Base-by-base conservation (phyloP, 2,888 invertebrate genomes). In the Isotomurus palustris region DNA sequence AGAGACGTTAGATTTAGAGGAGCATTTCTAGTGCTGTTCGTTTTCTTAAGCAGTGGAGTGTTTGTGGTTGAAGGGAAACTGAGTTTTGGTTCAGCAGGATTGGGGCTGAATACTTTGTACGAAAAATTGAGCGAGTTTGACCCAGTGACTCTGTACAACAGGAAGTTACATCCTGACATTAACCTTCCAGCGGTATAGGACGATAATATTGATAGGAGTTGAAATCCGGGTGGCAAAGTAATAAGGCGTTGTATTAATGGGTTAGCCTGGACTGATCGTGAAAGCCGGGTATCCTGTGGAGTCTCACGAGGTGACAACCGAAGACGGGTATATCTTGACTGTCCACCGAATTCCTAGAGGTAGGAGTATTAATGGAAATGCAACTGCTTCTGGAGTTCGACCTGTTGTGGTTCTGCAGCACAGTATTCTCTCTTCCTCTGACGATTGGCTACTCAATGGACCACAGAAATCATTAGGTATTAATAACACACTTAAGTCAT, bases 301-400 rank as follows among this genome's bases (percentile, higher is more conserved):
- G 75, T 80, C 83, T 1, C 88, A 89, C 71, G 78, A 80, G 0
- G 80, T 88, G 0, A 75, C 81, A 49, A 92, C 93, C 0, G 79
- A 83, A 25, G 93, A 93, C 74, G 91, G 91, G 1, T 93, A 88
- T 74, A 79, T 91, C 47, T 77, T 93, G 45, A 84, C 84, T 1
- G 66, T 93, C 47, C 91, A 91, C 72, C 82, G 92, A 62, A 91
- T 93, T 71, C 87, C 89, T 0, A 79, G 79, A 66, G 79, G 79
- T 51, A 76, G 76, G 57, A n/a, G n/a, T n/a, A n/a, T n/a, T n/a
- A n/a, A n/a, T n/a, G n/a, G n/a, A n/a, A 72, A 73, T 19, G 72
- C 76, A 0, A 61, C 61, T 6, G 75, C 69, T 54, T 53, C 60
- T 14, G 73, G 71, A 60, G 56, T 60, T 6, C 56, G 58, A 8